These are phyloP conservation scores for Aythya baeri DNA, from an alignment of 2,113 vertebrate genomes.

Conservation along the genomic window DNA sequence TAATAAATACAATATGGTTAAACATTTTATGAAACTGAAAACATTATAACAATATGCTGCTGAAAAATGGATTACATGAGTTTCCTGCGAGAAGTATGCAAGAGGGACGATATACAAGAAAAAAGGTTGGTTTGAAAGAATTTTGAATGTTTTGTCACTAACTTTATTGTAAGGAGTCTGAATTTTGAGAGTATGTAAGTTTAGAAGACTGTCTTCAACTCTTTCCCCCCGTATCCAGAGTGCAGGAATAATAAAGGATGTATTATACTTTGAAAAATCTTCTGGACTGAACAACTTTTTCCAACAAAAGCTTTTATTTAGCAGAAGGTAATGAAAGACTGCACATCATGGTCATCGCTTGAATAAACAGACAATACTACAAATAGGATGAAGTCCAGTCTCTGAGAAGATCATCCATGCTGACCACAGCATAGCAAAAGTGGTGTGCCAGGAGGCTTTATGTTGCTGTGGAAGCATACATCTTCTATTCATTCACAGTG, in stretches of 20 bases:
- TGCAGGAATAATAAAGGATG: not conserved
- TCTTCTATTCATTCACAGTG: not conserved
- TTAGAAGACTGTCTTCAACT: not conserved
- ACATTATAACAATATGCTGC: not conserved
- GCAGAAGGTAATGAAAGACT: not conserved
- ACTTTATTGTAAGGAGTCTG: not conserved
- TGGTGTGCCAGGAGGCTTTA: not conserved
- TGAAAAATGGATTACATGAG: not conserved
- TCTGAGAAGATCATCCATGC: not conserved
- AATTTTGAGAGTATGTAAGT: not conserved
- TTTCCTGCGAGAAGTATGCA: not conserved
- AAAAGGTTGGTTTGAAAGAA: not conserved
- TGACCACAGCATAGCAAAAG: not conserved
- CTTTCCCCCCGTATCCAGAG: not conserved
- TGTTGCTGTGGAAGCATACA: not conserved
- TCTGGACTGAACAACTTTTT: not conserved
- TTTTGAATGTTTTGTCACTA: not conserved
- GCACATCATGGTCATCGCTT: not conserved
- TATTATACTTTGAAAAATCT: not conserved
- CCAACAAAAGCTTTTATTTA: not conserved
- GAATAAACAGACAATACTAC: not conserved
- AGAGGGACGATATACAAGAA: not conserved
- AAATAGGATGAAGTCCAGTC: not conserved
- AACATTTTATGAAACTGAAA: conserved; percentile 4
- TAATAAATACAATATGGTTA: not conserved